Base-by-base conservation (phyloP, 2,797 vertebrate species). In the Hyperoplus lanceolatus region DNA sequence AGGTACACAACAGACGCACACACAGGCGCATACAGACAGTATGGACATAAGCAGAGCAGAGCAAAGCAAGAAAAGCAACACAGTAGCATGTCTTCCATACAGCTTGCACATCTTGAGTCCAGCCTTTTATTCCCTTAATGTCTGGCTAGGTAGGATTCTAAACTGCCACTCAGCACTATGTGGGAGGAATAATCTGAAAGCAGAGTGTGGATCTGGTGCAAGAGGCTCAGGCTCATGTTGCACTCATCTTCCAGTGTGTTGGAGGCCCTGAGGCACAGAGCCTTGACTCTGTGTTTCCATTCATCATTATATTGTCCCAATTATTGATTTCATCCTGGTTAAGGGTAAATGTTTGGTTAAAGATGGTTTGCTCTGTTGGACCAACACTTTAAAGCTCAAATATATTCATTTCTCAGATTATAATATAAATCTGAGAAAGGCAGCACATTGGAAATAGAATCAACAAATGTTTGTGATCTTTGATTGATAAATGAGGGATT, bases 1-100 rank as follows among this genome's bases (percentile, higher is more conserved):
- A 99, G 98, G 98, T 99, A 82, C 43, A 71, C 1, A 36, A 12
- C 3, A 4, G 3, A n/a, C 4, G 45, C 18, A 18, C 5, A 16
- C 16, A 15, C 2, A 38, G 41, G 21, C 6, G 54, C 36, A 61
- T 14, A 36, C 18, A 57, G 16, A 51, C 54, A 36, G 36, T 39
- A 21, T 29, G 18, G 38, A 63, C 9, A 39, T 58, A 39, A 38
- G 4, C 6, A 43, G 14, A 7, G 38, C 15, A 64, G 14, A 43
- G 14, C 14, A 29, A 29, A 29, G 29, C 5, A 46, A 71, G 11
- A 49, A 9, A 56, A 58, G 21, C 51, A 63, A 62, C 18, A 10
- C 2, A 63, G 21, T 5, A 67, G 15, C 4, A 50, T 4, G 43
- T 41, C 11, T 59, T 70, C 5, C 8, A 62, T 15, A 13, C 14